Evolutionary conservation across 2,888 invertebrate genomes (phyloP).

Genomic region (Agrochola lota): DNA sequence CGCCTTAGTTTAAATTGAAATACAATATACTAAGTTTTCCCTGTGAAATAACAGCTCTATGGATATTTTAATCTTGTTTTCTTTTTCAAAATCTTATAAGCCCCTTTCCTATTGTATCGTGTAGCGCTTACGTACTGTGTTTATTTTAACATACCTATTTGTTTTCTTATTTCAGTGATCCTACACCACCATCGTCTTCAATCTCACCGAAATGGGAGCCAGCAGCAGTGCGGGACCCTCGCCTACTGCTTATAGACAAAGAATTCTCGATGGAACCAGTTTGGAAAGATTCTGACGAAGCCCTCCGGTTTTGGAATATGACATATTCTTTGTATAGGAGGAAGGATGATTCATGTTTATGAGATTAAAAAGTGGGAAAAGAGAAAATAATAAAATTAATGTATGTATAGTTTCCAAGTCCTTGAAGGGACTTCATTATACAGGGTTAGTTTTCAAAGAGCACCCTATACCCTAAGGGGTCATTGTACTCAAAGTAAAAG

Average conservation of each 20-base stretch:
- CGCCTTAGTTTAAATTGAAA: neutral
- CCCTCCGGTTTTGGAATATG: conserved; percentile 79
- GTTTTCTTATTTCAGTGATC: conserved; percentile 20
- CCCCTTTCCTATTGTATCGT: no score
- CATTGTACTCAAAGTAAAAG: neutral
- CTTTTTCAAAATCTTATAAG: neutral
- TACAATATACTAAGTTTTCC: neutral
- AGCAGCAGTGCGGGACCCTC: conserved; percentile 20
- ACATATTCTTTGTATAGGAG: conserved; percentile 83
- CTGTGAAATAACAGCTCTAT: neutral
- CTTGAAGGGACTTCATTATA: neutral
- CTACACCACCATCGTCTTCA: conserved; percentile 34
- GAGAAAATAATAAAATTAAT: neutral
- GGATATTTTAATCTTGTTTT: neutral
- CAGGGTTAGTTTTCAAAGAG: neutral
- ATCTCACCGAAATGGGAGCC: conserved; percentile 45
- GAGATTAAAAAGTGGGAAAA: conserved; percentile 7
- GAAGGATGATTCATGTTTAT: conserved; percentile 61
- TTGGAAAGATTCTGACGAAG: conserved; percentile 61
- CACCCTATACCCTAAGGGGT: neutral
- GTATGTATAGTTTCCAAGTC: neutral
- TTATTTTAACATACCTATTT: neutral
- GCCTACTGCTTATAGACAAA: conserved; percentile 34
- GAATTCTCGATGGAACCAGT: conserved; percentile 24
- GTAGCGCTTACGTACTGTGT: no score